Evolutionary conservation across 1,140 invertebrate genomes (phyloP).

Genomic region (Microplitis mediator): DNA sequence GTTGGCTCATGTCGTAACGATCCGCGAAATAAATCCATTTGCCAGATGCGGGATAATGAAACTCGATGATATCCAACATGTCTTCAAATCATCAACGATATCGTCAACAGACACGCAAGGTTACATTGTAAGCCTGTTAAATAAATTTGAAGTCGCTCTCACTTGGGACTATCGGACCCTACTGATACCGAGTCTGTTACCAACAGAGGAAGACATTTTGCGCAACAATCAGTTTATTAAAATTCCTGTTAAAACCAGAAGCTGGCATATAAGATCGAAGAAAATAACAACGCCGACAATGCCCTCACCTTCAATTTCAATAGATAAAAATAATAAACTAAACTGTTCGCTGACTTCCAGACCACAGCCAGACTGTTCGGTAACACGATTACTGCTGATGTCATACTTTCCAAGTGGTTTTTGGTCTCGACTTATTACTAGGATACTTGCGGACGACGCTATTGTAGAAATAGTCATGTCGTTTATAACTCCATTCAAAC

Average conservation of each 20-base stretch:
- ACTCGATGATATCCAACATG: conserved; percentile 88
- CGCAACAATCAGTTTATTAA: conserved; percentile 61
- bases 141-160: conserved; percentile 97
- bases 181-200: conserved; percentile 90
- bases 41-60: conserved; percentile 93
- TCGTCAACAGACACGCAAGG: conserved; percentile 70
- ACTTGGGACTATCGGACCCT: conserved; percentile 94
- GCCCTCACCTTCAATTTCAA: conserved; percentile 39
- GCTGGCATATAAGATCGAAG: conserved; percentile 70
- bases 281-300: conserved; percentile 66
- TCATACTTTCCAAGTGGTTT: conserved; percentile 98
- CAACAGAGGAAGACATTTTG: conserved; percentile 75
- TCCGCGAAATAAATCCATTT: conserved; percentile 95
- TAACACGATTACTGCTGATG: conserved; percentile 80
- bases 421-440: conserved; percentile 92
- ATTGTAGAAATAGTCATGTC: conserved; percentile 80
- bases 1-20: conserved; percentile 94
- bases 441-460: conserved; percentile 88
- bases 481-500: conserved; percentile 55
- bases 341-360: conserved; percentile 57
- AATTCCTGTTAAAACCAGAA: conserved; percentile 74
- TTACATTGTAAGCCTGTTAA: conserved; percentile 89
- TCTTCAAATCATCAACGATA: conserved; percentile 78
- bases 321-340: conserved; percentile 32
- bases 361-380: conserved; percentile 63